Evolutionary conservation across 2,888 invertebrate species (phyloP).

Genomic region (Oegoconia quadripuncta): DNA sequence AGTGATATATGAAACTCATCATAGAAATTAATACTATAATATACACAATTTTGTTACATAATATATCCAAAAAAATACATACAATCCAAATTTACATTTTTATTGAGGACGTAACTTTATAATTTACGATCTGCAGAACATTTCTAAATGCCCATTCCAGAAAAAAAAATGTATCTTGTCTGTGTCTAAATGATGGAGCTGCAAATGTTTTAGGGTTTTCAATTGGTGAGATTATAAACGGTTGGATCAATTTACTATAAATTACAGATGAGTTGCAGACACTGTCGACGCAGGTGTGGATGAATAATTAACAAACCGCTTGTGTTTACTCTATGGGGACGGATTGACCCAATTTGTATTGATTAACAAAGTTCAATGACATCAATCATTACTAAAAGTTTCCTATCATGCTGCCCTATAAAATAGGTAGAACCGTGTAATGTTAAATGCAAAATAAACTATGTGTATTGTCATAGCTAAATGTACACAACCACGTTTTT

Average conservation of each 20-base stretch:
- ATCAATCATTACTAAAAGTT: too few species aligned
- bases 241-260: too few species aligned
- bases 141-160: too few species aligned
- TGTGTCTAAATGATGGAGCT: background rate
- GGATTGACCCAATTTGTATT: constrained; percentile 54
- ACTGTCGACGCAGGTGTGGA: background rate
- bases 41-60: constrained; percentile 42
- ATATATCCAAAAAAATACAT: background rate
- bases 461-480: constrained; percentile 43
- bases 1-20: constrained; percentile 43
- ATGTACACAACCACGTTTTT: constrained; percentile 25
- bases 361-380: constrained; percentile 31
- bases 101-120: too few species aligned
- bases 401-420: constrained; percentile 26
- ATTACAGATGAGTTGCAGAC: background rate
- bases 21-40: constrained; percentile 23
- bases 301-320: constrained; percentile 6
- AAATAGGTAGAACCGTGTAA: constrained; percentile 21
- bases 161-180: background rate
- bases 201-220: too few species aligned
- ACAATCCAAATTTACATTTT: constrained; percentile 5
- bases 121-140: too few species aligned
- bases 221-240: too few species aligned
- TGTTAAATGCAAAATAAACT: constrained; percentile 54
- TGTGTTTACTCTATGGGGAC: constrained; percentile 52